Base-by-base conservation (phyloP, 2,888 invertebrate species). In the Trichacis sp. region DNA sequence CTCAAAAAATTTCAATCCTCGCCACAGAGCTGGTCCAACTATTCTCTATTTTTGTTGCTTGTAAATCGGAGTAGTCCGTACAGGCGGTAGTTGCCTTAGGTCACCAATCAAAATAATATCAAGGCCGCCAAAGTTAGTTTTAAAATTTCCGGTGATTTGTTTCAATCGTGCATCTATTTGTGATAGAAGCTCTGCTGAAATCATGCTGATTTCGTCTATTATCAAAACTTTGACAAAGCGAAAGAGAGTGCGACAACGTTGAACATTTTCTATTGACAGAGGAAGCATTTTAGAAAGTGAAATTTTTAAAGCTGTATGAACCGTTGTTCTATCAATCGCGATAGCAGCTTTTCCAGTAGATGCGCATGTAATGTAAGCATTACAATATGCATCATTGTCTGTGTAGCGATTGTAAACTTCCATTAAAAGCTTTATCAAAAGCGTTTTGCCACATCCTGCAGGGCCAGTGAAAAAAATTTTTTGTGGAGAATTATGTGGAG, bases 351-450 rank as follows among this genome's bases (percentile, higher is more conserved):
- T 75, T 20, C 75, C 77, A 40, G 76, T 77, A 20, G 73, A 74
- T 17, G 75, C 75, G 66, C 73, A 73, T n/a, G 79, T 63, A 18
- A 84, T 33, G 33, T 74, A 63, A 2, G 82, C 74, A 72, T 85
- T 83, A 70, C 74, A 80, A 62, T 58, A 71, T 8, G 75, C 78
- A 76, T 84, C 77, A 53, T 2, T 55, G 24, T 51, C n/a, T 6
- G 50, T 70, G 36, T 67, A 84, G 29, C 84, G 54, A 59, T 85
- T 85, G 50, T 83, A 83, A 59, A 81, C 84, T 74, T 84, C 84
- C 81, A 82, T 83, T 0, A 85, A 42, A 0, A 79, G 68, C 75
- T 80, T 80, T 6, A 84, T 81, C 9, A 79, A 70, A 51, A 80
- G 83, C 2, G 65, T 70, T 75, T 81, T 33, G 2, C 8, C 33